These are phyloP conservation scores for Diplolepis rosae DNA, from an alignment of 2,888 invertebrate genomes.

Conservation along the genomic window DNA sequence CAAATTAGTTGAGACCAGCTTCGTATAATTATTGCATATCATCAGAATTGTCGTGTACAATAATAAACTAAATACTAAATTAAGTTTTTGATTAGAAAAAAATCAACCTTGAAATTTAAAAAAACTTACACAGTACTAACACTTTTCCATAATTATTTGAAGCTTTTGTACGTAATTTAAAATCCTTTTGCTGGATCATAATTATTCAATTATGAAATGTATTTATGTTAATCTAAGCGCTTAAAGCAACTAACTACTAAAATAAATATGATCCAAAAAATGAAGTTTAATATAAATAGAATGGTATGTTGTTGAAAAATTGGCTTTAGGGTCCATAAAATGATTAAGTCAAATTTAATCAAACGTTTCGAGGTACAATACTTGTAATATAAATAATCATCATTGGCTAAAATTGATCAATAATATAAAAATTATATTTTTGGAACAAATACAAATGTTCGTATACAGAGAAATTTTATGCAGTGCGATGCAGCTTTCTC, in stretches of 20 bases:
- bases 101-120: not conserved
- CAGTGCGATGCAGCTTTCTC: slow-evolving; percentile 49
- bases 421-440: too few relatives aligned
- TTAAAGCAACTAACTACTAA: not conserved
- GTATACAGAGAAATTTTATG: too few relatives aligned
- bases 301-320: too few relatives aligned
- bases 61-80: not conserved
- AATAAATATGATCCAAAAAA: not conserved
- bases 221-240: not conserved
- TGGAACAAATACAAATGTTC: too few relatives aligned
- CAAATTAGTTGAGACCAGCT: too few relatives aligned
- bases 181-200: not conserved
- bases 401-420: too few relatives aligned
- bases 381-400: too few relatives aligned
- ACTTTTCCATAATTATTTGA: not conserved
- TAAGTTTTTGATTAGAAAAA: not conserved
- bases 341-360: too few relatives aligned
- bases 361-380: too few relatives aligned
- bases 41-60: too few relatives aligned
- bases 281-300: not conserved
- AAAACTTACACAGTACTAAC: not conserved
- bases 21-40: not conserved
- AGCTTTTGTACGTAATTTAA: not conserved
- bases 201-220: not conserved
- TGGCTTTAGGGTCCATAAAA: too few relatives aligned